A percentile compares a stretch with the other conserved stretches of the same genome.
Evolutionary conservation across 2,113 vertebrate genomes (phyloP).

Genomic region (Pseudorectes ferrugineus): DNA sequence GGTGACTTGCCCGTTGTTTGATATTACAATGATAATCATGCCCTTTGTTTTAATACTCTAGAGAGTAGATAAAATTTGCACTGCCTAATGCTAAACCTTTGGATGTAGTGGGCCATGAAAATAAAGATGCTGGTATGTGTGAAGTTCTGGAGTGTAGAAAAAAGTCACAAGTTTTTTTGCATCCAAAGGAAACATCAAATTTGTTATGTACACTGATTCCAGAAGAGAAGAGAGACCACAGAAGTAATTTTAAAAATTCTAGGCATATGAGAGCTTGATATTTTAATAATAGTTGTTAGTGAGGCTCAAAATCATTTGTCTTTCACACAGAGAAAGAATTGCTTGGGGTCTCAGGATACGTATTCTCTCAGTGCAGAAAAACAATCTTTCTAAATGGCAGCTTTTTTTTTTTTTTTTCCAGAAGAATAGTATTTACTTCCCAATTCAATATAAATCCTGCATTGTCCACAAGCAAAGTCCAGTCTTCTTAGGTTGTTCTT

Average conservation of each 20-base stretch:
- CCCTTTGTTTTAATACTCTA: neutral
- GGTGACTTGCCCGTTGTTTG: neutral
- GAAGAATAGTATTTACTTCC: neutral
- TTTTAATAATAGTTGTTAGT: neutral
- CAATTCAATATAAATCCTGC: neutral
- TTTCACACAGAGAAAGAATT: neutral
- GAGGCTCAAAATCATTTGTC: neutral
- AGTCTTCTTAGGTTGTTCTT: neutral
- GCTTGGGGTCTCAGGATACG: neutral
- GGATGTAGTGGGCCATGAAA: neutral
- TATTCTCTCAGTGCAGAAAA: neutral
- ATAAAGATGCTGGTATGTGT: neutral
- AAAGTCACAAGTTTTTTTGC: neutral
- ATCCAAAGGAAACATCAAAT: neutral
- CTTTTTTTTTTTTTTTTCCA: too few relatives aligned
- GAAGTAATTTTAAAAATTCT: neutral
- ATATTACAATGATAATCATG: neutral
- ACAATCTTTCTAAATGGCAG: neutral
- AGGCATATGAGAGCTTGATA: neutral
- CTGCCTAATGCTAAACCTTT: neutral
- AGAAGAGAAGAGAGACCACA: neutral
- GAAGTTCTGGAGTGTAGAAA: neutral
- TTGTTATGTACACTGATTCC: neutral
- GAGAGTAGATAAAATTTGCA: neutral
- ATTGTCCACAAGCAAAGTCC: neutral